Percentiles rank a stretch among this genome's conserved stretches.
Evolutionary conservation across 2,113 vertebrate species (phyloP).

Genomic region (Pseudopipra pipra): DNA sequence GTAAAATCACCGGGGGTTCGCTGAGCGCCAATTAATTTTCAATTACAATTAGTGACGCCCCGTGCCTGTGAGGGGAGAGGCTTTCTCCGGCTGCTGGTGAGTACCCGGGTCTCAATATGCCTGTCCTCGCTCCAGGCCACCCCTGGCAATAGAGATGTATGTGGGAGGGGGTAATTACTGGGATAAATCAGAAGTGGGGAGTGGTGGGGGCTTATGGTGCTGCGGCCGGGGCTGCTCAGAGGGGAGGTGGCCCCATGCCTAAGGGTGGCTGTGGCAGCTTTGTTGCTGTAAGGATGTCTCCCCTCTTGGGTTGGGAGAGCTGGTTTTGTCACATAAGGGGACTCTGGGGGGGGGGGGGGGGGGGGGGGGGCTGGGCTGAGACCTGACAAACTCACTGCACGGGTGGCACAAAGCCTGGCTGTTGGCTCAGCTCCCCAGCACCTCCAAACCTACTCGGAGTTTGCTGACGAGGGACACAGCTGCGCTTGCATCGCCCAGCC

Average conservation of each 20-base stretch:
- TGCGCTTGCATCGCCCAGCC: fast-evolving
- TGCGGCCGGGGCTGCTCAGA: fast-evolving
- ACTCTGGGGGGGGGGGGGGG: background rate
- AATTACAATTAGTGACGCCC: background rate
- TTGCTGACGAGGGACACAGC: background rate
- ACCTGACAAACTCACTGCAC: background rate
- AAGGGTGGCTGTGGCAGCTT: background rate
- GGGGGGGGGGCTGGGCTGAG: background rate
- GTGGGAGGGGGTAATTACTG: background rate
- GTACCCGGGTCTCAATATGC: background rate
- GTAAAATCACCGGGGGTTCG: background rate
- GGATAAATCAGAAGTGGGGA: background rate
- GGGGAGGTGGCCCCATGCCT: background rate
- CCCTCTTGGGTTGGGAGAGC: no score
- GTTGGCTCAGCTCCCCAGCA: background rate
- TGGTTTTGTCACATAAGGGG: background rate
- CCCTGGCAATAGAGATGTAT: background rate
- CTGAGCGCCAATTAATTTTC: background rate
- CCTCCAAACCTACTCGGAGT: background rate
- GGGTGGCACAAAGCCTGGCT: background rate
- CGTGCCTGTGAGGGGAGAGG: background rate
- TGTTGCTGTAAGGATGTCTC: fast-evolving
- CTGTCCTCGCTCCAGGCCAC: background rate
- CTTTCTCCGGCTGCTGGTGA: conserved; percentile 63
- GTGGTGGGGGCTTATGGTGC: fast-evolving